phyloP scores from a whole-genome alignment of 2,113 vertebrate genomes.

The Pedionomus torquatus region DNA sequence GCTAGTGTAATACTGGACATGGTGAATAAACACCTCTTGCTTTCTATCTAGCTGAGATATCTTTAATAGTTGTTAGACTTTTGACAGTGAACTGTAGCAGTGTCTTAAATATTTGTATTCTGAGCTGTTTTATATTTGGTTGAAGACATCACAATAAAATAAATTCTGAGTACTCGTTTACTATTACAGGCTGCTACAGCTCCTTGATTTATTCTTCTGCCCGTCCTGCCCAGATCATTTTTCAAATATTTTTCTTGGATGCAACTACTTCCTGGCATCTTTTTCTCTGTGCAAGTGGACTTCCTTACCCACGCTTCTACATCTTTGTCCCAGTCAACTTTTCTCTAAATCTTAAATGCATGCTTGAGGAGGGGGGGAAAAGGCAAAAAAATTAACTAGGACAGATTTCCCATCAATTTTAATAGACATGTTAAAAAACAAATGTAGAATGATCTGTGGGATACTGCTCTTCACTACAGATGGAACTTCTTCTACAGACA shows the following conservation, averaged over 20 bases:
- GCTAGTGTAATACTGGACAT: background rate
- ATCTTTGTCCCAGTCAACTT: background rate
- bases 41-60: background rate
- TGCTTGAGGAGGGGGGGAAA: background rate
- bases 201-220: background rate
- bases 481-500: too few species aligned
- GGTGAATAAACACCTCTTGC: background rate
- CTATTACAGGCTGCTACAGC: background rate
- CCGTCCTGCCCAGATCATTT: background rate
- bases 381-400: background rate
- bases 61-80: background rate
- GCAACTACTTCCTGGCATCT: background rate
- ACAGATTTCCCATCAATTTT: background rate
- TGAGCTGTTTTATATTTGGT: background rate
- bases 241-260: slow-evolving; percentile 6
- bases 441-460: rapidly evolving
- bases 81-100: background rate
- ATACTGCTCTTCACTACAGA: background rate
- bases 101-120: slow-evolving; percentile 27
- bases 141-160: background rate
- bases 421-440: background rate
- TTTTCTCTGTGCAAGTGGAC: background rate
- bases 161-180: background rate
- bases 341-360: background rate
- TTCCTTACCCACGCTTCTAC: background rate